Evolutionary conservation across 2,113 vertebrate genomes (phyloP).

Genomic region (Sterna hirundo): DNA sequence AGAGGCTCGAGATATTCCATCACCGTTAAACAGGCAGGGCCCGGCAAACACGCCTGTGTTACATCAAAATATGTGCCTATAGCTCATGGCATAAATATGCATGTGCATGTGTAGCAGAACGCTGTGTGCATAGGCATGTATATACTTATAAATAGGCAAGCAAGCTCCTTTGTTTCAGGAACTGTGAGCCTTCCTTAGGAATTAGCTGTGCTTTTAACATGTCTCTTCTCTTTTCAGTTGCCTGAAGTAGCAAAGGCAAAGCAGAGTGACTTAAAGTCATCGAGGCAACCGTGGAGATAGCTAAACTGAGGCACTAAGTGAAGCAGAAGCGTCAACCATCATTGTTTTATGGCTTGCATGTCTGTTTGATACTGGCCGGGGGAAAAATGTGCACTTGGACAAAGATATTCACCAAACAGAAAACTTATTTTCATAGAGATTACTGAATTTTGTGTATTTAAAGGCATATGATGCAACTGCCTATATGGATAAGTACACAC

Average conservation of each 20-base stretch:
- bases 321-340: not conserved
- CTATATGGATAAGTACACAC: not conserved
- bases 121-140: not conserved
- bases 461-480: not conserved
- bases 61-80: not conserved
- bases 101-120: not conserved
- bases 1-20: not conserved
- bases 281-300: not conserved
- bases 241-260: not conserved
- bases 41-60: not conserved
- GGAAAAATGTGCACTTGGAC: not conserved
- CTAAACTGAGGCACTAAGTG: not conserved
- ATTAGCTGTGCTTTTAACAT: not conserved
- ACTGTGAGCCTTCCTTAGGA: not conserved
- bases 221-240: not conserved
- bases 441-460: not conserved
- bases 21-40: not conserved
- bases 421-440: not conserved
- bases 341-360: not conserved
- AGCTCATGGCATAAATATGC: not conserved
- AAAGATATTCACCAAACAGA: not conserved
- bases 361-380: not conserved
- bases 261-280: not conserved
- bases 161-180: not conserved
- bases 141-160: rapidly evolving